These are phyloP conservation scores for Erebia aethiops DNA, from an alignment of 2,888 invertebrate genomes.

Conservation along the genomic window DNA sequence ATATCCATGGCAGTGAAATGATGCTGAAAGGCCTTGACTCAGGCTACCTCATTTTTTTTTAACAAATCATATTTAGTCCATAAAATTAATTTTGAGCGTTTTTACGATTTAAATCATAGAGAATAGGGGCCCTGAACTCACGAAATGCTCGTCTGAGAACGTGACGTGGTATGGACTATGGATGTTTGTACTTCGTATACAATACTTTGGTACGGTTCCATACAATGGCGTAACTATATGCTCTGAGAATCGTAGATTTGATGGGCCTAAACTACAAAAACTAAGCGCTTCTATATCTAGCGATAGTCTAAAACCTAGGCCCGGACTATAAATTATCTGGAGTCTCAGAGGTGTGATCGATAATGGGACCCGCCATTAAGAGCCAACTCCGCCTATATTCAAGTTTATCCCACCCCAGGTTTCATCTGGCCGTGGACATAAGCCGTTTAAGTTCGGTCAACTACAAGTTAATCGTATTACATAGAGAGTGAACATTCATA, in stretches of 20 bases:
- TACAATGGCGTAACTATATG: conserved; percentile 18
- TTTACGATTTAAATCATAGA: neutral
- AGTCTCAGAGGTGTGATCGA: neutral
- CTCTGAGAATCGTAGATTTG: neutral
- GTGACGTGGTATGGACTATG: conserved; percentile 40
- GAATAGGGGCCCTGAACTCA: conserved; percentile 21
- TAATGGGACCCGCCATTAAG: neutral
- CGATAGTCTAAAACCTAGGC: conserved; percentile 5
- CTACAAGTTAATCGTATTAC: neutral
- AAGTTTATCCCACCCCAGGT: neutral
- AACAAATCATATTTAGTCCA: neutral
- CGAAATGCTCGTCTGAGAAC: conserved; percentile 39
- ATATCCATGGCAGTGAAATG: too few relatives aligned
- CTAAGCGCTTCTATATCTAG: neutral
- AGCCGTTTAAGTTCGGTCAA: neutral
- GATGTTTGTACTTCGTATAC: conserved; percentile 46
- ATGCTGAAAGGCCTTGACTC: too few relatives aligned
- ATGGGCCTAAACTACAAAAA: conserved; percentile 3
- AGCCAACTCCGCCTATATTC: neutral
- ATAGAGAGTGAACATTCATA: neutral
- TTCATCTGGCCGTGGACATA: neutral
- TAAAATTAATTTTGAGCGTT: neutral
- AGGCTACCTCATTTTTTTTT: too few relatives aligned
- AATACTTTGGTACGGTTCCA: conserved; percentile 48
- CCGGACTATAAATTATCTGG: neutral